Base-by-base conservation (phyloP, 2,888 invertebrate genomes). In the Brachyptera risi region DNA sequence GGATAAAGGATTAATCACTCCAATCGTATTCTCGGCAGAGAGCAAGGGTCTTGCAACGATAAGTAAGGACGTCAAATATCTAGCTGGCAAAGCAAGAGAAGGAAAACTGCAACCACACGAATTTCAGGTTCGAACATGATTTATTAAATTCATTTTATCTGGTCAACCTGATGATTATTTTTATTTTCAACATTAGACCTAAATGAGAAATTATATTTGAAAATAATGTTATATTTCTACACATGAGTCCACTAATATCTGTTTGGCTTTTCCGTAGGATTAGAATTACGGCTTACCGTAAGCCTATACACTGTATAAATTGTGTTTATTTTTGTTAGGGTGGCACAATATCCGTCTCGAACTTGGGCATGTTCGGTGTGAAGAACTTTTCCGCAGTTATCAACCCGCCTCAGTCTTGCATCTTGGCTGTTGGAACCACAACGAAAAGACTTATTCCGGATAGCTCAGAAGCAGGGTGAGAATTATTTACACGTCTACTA, bases 381-480 rank as follows among this genome's bases (percentile, higher is more conserved):
- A 88, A 89, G 66, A 84, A 87, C 72, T 97, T 97, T 77, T 84
- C 88, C 69, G 96, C 96, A 21, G 94, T 98, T 65, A 91, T 98
- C 64, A 96, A 96, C 76, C 97, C 97, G 26, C 97, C 97, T 7
- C 96, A 96, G 78, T 88, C 95, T 1, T 87, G 93, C 72, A 97
- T 97, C 72, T 78, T 98, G 67, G 96, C 97, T 47, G 85, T 96
- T 65, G 97, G 97, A 42, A 27, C 40, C 15, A 83, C 92, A 27
- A 85, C 87, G 71, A 84, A 86, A 65, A 79, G 85, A 70, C 78
- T 96, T 35, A 78, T 96, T 59, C 81, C 85, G 0, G 90, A 90
- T 72, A 84, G 86, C 54, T 80, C 81, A 63, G 85, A 85, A 44
- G 81, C 86, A 75, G 94, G 94, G 93, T 95, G 79, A 78, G 77